Evolutionary conservation across 1,140 invertebrate genomes (phyloP).

Genomic region (Diabrotica undecimpunctata): DNA sequence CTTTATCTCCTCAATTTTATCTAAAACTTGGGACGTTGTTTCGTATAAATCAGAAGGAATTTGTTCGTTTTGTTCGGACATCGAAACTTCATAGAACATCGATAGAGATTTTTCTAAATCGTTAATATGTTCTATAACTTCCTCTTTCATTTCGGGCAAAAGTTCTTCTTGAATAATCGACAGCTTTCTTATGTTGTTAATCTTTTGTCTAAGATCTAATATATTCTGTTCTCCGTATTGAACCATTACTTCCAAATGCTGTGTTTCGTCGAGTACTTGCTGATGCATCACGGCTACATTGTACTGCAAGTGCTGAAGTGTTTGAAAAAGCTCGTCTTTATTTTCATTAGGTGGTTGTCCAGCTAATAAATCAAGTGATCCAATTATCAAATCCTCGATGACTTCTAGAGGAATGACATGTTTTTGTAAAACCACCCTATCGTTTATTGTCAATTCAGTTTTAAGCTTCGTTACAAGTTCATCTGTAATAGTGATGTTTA

Average conservation of each 20-base stretch:
- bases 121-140: conserved; percentile 32
- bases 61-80: conserved; percentile 34
- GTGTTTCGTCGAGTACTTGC: conserved; percentile 36
- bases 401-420: conserved; percentile 35
- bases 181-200: conserved; percentile 35
- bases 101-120: conserved; percentile 38
- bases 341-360: conserved; percentile 19
- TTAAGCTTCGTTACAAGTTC: conserved; percentile 29
- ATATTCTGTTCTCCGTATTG: conserved; percentile 26
- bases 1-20: conserved; percentile 39
- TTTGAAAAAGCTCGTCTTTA: conserved; percentile 23
- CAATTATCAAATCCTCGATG: conserved; percentile 38
- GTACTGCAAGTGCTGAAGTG: conserved; percentile 38
- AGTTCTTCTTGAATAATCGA: conserved; percentile 33
- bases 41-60: conserved; percentile 32
- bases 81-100: conserved; percentile 33
- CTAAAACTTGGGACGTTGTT: conserved; percentile 36
- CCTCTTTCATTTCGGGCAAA: conserved; percentile 19
- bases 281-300: conserved; percentile 41
- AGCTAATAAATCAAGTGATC: conserved; percentile 32
- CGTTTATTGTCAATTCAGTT: conserved; percentile 30
- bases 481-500: conserved; percentile 31
- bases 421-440: conserved; percentile 29
- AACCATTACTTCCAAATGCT: conserved; percentile 13
- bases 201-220: conserved; percentile 37